These are phyloP conservation scores for Scartelaos histophorus DNA, from an alignment of 2,113 vertebrate species.

Conservation along the genomic window DNA sequence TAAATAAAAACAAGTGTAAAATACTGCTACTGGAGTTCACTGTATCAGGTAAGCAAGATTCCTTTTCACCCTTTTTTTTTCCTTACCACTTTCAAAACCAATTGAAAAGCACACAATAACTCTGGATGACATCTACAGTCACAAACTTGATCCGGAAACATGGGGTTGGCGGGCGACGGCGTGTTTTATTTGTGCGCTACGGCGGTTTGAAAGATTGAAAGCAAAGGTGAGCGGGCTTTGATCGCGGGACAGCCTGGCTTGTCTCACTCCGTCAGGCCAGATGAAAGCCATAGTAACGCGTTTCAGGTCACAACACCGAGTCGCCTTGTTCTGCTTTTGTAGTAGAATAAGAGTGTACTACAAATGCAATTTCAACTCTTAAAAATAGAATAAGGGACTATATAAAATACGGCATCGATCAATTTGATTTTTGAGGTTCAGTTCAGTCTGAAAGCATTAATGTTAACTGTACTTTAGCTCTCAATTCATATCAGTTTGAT, in stretches of 20 bases:
- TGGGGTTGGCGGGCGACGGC: conserved; percentile 49
- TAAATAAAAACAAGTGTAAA: conserved; percentile 61
- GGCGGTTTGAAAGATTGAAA: conserved; percentile 71
- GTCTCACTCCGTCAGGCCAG: conserved; percentile 49
- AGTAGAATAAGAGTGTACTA: conserved; percentile 1
- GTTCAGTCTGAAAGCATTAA: too few relatives aligned
- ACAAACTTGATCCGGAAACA: conserved; percentile 60
- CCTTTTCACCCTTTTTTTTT: conserved; percentile 32
- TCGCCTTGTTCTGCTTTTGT: conserved; percentile 50
- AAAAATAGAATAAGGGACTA: too few relatives aligned
- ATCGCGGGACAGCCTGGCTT: conserved; percentile 60
- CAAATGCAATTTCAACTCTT: too few relatives aligned
- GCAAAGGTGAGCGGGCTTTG: conserved; percentile 73
- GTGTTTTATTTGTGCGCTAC: conserved; percentile 57
- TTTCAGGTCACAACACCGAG: conserved; percentile 45
- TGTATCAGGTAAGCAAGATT: conserved; percentile 55
- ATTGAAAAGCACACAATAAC: conserved; percentile 34
- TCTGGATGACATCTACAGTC: conserved; percentile 43
- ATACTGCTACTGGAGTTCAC: conserved; percentile 47
- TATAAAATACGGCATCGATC: too few relatives aligned
- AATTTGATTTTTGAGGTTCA: too few relatives aligned
- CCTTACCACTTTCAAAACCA: conserved; percentile 34
- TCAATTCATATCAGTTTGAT: too few relatives aligned
- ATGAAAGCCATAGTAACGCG: conserved; percentile 67
- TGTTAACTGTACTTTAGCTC: too few relatives aligned